Evolutionary conservation across 2,888 invertebrate genomes (phyloP), one percentile per base, ranked within the genome.

Genomic region (Ellobium chinense): DNA sequence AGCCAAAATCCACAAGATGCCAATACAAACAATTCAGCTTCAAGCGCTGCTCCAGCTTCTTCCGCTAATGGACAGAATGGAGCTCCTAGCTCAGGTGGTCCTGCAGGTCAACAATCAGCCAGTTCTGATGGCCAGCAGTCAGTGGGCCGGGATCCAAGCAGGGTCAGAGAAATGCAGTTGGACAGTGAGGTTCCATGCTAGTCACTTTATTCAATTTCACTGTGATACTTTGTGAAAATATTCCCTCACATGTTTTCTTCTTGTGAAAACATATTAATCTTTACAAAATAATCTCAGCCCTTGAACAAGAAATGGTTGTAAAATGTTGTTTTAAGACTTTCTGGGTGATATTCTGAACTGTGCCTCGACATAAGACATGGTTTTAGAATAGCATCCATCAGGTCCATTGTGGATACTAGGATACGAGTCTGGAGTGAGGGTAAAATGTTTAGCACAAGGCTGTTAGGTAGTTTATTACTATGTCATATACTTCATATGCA

Each of bases 151-250:
- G 83, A 84, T 60, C 85, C 83, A 9, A 80, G 81, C 29, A 72
- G 85, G 54, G 90, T 90, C 18, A 89, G 87, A 81, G 90, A 90
- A 80, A 90, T 90, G 90, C 82, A 87, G 29, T 72, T 90, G 69
- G 89, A 88, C 69, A 90, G 90, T 85, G 90, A 90, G 83, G 82
- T 89, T 12, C 60, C 87, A 39, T 90, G 90, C 79, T 90, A 84
- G 82, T 24, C 54, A 18, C 29, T 77, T 73, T 24, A n/a, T 29
- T 14, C 46, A 39, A 27, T 37, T 14, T 36, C 62, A 34, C 56
- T 70, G 70, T 70, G 70, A 46, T 39, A 37, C 24, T 72, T 31
- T 60, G 36, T 72, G 18, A 58, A n/a, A 58, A 34, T 36, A 60
- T 69, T 54, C 69, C 56, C n/a, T 29, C 21, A 58, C 29, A 2